Evolutionary conservation across 2,888 invertebrate genomes (phyloP).

Genomic region (Cotesia congregata): DNA sequence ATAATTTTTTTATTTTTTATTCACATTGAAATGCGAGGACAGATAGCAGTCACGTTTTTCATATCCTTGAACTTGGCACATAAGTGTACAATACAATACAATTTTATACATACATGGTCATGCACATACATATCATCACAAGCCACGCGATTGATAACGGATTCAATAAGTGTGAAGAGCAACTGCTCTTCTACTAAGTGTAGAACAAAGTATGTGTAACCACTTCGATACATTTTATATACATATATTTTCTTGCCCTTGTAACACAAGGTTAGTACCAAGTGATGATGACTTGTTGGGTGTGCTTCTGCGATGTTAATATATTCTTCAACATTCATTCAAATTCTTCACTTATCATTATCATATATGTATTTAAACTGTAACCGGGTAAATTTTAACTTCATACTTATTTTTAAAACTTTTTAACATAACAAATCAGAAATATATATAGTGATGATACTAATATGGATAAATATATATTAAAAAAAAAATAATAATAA

Average conservation of each 20-base stretch:
- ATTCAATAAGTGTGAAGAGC: slow-evolving; percentile 20
- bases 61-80: slow-evolving; percentile 58
- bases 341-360: slow-evolving; percentile 39
- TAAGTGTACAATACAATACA: slow-evolving; percentile 25
- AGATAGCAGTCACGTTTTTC: slow-evolving; percentile 51
- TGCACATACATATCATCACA: slow-evolving; percentile 43
- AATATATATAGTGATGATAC: neutral
- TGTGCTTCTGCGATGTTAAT: slow-evolving; percentile 24
- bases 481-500: neutral
- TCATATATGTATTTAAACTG: slow-evolving; percentile 7
- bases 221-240: slow-evolving; percentile 3
- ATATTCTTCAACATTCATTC: slow-evolving; percentile 24
- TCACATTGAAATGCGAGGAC: slow-evolving; percentile 27
- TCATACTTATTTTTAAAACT: neutral
- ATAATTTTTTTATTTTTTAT: slow-evolving; percentile 20
- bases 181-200: slow-evolving; percentile 27
- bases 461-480: neutral
- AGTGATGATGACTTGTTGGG: slow-evolving; percentile 33
- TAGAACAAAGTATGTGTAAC: slow-evolving; percentile 30
- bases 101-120: slow-evolving; percentile 38
- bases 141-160: slow-evolving; percentile 55
- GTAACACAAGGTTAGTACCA: slow-evolving; percentile 39
- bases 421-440: neutral
- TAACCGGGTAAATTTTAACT: neutral
- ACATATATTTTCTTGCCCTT: slow-evolving; percentile 39